A percentile compares a stretch with the other conserved stretches of the same genome.
Conservation (phyloP, 2,797 vertebrate genomes). For the Fundulus diaphanus region DNA sequence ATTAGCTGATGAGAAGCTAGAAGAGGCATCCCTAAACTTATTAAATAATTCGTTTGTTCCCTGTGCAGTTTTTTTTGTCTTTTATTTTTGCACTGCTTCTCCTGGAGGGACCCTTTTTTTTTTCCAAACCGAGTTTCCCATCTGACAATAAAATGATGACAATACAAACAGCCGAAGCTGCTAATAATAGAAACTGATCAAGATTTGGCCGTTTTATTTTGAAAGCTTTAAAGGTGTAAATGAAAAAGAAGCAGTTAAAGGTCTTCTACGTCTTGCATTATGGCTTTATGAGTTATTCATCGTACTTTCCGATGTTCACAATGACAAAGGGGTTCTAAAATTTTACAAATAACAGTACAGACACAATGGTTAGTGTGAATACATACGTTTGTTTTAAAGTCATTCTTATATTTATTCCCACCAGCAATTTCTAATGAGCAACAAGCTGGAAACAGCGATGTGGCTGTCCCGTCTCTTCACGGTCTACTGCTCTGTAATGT, state of each 20-base stretch:
- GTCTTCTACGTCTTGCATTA: background rate
- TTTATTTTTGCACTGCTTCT: background rate
- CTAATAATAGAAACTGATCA: background rate
- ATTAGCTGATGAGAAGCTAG: no score
- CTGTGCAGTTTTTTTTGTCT: background rate
- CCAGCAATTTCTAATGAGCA: conserved; percentile 96
- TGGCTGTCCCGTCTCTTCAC: conserved; percentile 98
- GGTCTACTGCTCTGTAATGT: conserved; percentile 96
- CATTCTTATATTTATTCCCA: conserved; percentile 11
- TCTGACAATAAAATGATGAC: background rate
- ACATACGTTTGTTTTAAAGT: background rate
- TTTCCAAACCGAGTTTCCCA: background rate
- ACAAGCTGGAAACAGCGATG: conserved; percentile 98
- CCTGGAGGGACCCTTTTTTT: background rate
- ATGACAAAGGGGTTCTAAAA: background rate
- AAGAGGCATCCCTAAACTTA: no score
- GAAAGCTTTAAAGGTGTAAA: background rate
- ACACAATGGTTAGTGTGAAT: background rate
- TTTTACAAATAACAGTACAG: background rate
- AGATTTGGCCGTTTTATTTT: background rate
- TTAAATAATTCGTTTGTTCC: background rate
- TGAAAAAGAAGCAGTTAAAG: background rate
- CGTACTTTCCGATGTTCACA: background rate
- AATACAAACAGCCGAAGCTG: background rate
- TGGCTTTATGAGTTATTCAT: background rate